Conservation (phyloP, 2,113 vertebrate species). For the Trichechus manatus region DNA sequence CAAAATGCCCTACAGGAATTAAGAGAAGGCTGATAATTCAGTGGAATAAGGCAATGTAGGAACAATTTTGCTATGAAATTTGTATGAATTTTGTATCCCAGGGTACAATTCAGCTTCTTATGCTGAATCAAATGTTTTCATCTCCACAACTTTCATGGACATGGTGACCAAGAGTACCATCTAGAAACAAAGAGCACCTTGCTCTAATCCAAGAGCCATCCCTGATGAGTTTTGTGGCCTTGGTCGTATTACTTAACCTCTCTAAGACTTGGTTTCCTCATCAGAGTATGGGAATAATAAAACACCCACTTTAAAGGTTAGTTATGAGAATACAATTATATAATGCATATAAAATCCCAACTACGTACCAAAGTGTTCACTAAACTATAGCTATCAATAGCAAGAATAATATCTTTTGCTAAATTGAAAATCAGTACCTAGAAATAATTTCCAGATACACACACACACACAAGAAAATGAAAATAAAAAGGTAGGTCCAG, state of each 20-base stretch:
- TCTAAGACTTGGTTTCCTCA: background rate
- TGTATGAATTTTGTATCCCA: no score
- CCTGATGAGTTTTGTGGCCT: background rate
- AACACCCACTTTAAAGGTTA: background rate
- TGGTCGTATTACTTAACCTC: background rate
- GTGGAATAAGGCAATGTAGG: background rate
- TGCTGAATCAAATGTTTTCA: background rate
- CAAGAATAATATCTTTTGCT: background rate
- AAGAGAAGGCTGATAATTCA: background rate
- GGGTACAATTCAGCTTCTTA: background rate
- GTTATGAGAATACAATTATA: background rate
- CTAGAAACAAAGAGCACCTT: background rate
- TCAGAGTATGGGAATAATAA: background rate
- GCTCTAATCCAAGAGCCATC: background rate
- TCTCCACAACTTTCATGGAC: background rate
- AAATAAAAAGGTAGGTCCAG: background rate
- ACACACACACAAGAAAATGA: background rate
- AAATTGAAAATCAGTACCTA: background rate
- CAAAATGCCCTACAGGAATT: background rate
- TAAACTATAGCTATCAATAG: background rate
- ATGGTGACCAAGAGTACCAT: background rate
- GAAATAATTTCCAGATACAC: background rate
- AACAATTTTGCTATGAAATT: background rate
- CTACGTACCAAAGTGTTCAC: background rate
- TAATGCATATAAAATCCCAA: background rate